Evolutionary conservation across 2,888 invertebrate species (phyloP).

Genomic region (Callyntrura guangdongensis): DNA sequence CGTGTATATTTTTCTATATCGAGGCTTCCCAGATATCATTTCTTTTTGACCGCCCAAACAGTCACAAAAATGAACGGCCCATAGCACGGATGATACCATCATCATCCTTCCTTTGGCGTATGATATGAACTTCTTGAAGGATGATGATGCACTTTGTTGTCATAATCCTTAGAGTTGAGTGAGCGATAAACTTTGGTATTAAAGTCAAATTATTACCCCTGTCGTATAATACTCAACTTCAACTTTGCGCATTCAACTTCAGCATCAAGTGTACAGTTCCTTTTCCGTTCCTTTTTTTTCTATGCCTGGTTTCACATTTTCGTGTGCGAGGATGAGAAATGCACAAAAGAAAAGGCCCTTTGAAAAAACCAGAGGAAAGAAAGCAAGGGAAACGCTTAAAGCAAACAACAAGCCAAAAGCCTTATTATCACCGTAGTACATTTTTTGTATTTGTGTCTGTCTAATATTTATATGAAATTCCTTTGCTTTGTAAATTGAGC

Average conservation of each 20-base stretch:
- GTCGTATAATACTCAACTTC: conserved; percentile 62
- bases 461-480: conserved; percentile 35
- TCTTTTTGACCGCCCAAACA: conserved; percentile 25
- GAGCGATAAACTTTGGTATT: conserved; percentile 71
- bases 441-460: conserved; percentile 8
- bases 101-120: conserved; percentile 55
- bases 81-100: conserved; percentile 4
- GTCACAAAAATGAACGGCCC: conserved; percentile 37
- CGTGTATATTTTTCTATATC: neutral
- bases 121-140: conserved; percentile 66
- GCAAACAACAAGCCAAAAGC: neutral
- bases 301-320: neutral
- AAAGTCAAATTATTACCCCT: conserved; percentile 69
- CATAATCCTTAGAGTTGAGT: conserved; percentile 71
- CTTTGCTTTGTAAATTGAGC: conserved; percentile 39
- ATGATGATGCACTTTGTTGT: conserved; percentile 74
- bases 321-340: neutral
- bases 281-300: neutral
- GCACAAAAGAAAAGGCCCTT: neutral
- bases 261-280: neutral
- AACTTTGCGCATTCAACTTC: conserved; percentile 20
- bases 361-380: neutral
- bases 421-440: neutral
- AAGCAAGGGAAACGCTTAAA: neutral
- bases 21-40: neutral